Evolutionary conservation across 1,140 invertebrate genomes (phyloP).

Genomic region (Delia radicum): DNA sequence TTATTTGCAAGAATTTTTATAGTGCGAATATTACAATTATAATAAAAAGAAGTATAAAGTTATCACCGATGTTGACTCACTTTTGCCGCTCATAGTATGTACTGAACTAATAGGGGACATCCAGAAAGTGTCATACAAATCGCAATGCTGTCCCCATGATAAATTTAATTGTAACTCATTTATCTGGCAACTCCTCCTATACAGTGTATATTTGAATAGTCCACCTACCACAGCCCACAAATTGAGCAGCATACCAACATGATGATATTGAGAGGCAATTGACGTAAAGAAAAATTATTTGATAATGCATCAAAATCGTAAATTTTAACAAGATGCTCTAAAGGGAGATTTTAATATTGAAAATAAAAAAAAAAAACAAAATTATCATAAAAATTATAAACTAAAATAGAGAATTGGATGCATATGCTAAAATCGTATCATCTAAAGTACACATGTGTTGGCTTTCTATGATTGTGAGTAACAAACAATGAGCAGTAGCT

Average conservation of each 20-base stretch:
- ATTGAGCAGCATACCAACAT: neutral
- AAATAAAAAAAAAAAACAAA: conserved; percentile 9
- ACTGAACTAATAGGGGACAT: too few relatives aligned
- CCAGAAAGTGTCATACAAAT: too few relatives aligned
- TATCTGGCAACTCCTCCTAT: neutral
- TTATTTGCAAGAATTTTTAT: too few relatives aligned
- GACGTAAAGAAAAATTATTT: neutral
- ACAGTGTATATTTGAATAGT: too few relatives aligned
- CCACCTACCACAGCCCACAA: neutral
- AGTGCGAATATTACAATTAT: too few relatives aligned
- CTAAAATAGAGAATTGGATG: neutral
- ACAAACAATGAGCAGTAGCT: neutral
- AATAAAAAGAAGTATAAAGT: too few relatives aligned
- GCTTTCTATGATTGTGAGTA: neutral
- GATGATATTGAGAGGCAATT: neutral
- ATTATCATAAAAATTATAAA: neutral
- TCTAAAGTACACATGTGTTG: neutral
- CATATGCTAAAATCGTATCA: neutral
- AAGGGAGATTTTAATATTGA: conserved; percentile 2
- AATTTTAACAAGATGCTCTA: conserved; percentile 46
- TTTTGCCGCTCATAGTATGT: too few relatives aligned
- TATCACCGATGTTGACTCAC: too few relatives aligned
- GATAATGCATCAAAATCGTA: conserved; percentile 34
- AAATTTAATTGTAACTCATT: neutral
- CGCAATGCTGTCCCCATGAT: too few relatives aligned